phyloP scores from a whole-genome alignment of 2,797 vertebrate genomes.

The Cuculus canorus region DNA sequence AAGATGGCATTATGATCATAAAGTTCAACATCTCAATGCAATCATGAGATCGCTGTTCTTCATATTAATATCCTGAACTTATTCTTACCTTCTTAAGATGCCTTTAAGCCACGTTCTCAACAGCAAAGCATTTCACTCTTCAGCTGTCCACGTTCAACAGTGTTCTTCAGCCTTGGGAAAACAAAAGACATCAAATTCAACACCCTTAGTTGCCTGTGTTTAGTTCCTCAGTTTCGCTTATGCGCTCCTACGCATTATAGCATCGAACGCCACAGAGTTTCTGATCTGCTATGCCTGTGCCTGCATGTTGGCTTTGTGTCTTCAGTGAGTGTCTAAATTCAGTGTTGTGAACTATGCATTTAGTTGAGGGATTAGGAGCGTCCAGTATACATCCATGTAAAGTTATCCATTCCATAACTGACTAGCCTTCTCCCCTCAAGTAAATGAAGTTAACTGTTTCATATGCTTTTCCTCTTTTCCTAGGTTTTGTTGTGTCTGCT shows the following conservation, averaged over 20 bases:
- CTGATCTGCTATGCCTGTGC: background rate
- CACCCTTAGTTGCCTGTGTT: background rate
- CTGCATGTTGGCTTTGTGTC: background rate
- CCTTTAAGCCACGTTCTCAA: background rate
- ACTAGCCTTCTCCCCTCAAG: background rate
- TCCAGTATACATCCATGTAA: background rate
- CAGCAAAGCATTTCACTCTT: background rate
- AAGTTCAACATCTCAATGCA: background rate
- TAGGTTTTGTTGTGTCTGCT: constrained; percentile 84
- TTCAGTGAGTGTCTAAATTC: background rate
- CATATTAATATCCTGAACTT: background rate
- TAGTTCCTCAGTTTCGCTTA: background rate
- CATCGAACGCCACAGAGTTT: background rate
- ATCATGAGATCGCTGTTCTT: background rate
- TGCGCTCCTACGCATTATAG: background rate
- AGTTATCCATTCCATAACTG: background rate
- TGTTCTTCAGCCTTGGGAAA: background rate
- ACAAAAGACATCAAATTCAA: background rate
- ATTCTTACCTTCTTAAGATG: background rate
- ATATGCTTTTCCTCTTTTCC: constrained; percentile 1
- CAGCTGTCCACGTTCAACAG: background rate
- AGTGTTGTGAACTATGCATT: background rate
- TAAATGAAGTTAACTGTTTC: background rate
- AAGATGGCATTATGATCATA: background rate
- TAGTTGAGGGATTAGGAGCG: background rate